Evolutionary conservation across 1,140 invertebrate species (phyloP), one percentile per base, ranked within the genome.

Genomic region (Diabrotica virgifera): DNA sequence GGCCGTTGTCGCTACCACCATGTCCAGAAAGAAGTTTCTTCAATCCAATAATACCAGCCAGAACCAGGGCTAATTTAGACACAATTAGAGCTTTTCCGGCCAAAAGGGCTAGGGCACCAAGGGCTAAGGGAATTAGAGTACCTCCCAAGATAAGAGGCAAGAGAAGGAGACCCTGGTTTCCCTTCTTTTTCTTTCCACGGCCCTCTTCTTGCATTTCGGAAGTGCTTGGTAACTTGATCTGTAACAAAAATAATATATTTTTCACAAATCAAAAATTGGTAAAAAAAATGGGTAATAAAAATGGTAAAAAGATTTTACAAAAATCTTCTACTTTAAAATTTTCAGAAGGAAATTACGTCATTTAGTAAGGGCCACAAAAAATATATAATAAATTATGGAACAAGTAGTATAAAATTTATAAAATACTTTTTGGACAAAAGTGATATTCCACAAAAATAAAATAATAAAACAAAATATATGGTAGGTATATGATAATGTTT

Each of bases 21-120:
- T 82, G 83, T 5, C 85, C 84, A 10, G 87, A 86, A 11, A 92
- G 80, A 1, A 93, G 82, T 73, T 92, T 92, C 83, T 92, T 93
- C 71, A 93, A 80, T 0, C 90, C 91, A 62, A 93, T 91, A 67
- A 93, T 92, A 62, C 87, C 89, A 37, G 91, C 90, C 24, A 93
- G 79, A 0, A 91, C 89, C 38, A 93, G 76, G 6, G 91, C 91
- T 52, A 93, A 78, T 75, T 93, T 93, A 73, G 89, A 90, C 55
- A 93, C 88, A 70, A 93, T 92, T 40, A 93, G 79, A 40, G 91
- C 91, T 77, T 93, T 93, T 63, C 91, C 91, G 14, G 91, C 91
- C 37, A 93, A 76, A 11, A 93, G 83, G 5, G 90, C 90, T 5
- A 93, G 78, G 5, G 89, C 89, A 54, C 90, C 90, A 52, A 92